Conservation (phyloP, 2,888 invertebrate species). For the Nomada fucata region DNA sequence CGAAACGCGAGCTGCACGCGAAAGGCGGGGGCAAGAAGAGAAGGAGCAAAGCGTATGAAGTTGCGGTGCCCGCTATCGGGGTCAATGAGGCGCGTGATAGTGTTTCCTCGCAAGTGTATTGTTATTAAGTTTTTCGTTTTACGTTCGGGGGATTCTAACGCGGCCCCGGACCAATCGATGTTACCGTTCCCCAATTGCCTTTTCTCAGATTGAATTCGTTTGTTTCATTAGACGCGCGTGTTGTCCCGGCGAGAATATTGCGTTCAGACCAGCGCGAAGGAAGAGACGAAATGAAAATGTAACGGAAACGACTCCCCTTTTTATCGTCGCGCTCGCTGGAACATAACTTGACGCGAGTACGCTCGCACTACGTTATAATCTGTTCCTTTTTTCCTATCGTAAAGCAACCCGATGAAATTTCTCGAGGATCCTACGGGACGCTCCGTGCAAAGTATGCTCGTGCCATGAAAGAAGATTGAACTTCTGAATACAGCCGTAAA, state of each 20-base stretch:
- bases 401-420: no score
- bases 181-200: background rate
- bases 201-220: background rate
- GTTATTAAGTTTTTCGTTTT: background rate
- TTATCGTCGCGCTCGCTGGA: conserved; percentile 22
- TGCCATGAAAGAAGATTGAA: no score
- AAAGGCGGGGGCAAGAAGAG: background rate
- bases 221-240: background rate
- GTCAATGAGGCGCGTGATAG: background rate
- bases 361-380: no score
- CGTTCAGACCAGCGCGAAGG: background rate
- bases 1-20: background rate
- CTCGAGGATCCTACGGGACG: no score
- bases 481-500: no score
- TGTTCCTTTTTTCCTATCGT: no score
- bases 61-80: background rate
- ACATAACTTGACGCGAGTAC: conserved; percentile 22
- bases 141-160: background rate
- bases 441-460: no score
- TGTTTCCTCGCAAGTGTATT: background rate
- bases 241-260: background rate
- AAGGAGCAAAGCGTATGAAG: background rate
- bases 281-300: background rate
- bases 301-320: background rate
- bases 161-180: background rate